Base-by-base conservation (phyloP, 2,797 vertebrate genomes). In the Rhincodon typus region DNA sequence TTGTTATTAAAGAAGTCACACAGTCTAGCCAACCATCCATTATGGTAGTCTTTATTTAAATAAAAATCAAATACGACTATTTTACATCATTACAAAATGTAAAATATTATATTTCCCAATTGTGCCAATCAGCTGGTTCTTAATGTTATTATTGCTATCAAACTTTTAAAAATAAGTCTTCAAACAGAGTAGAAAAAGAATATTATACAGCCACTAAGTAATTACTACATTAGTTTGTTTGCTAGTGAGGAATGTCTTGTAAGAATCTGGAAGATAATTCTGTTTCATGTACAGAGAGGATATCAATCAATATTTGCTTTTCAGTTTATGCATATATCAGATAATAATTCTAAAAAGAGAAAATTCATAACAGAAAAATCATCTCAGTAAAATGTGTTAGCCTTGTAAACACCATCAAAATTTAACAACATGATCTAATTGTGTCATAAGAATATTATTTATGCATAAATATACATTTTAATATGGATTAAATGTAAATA, bases 291-390 rank as follows among this genome's bases (percentile, higher is more conserved):
- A 50, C 94, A 77, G 27, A 57, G 70, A 95, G 46, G 70, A 95
- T 95, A 95, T 77, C 77, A 95, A 95, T 95, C 94, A 95, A 95
- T 77, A 95, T 57, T 27, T 46, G 53, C 70, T 95, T 77, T 57
- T 95, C 46, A 77, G 46, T 95, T 77, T 95, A 95, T 77, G 94
- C 77, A 95, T 95, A 95, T 95, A 46, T 95, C 94, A 95, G 70
- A 70, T 70, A 95, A 77, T 34, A 77, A 74, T 46, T 53, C 69
- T 53, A 50, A 74, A 50, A 95, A 95, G 70, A 34, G 69, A 95
- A 95, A 74, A 95, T 5, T 57, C 69, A 50, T 74, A 74, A 74
- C 50, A 50, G 42, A 94, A 90, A 70, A 94, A 74, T 94, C 66
- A 95, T 77, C 94, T 95, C 70, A n/a, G 69, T 77, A 94, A 50